Percentiles rank a stretch among this genome's conserved stretches.
These are phyloP conservation scores for Paracyclopina nana DNA, from an alignment of 1,140 invertebrate species.

Conservation along the genomic window DNA sequence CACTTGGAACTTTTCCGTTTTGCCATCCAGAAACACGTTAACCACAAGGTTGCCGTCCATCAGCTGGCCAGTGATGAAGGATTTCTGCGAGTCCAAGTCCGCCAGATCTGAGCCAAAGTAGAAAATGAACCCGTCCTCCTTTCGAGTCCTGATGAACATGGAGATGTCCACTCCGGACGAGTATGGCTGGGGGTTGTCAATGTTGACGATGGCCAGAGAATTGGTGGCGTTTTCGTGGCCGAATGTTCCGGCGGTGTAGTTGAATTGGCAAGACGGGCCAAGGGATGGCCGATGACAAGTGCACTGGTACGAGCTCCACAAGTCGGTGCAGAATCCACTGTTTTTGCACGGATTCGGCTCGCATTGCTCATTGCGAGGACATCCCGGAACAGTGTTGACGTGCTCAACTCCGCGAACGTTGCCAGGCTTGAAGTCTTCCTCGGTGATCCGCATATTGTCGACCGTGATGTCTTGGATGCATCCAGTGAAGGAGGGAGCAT, in stretches of 20 bases:
- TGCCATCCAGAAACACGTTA: conserved; percentile 40
- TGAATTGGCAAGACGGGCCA: conserved; percentile 51
- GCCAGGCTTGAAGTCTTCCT: conserved; percentile 18
- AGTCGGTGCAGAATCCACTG: conserved; percentile 62
- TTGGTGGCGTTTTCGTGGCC: conserved; percentile 55
- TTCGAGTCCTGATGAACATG: conserved; percentile 71
- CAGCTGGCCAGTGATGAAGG: conserved; percentile 49
- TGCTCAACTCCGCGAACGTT: conserved; percentile 26
- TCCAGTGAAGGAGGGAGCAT: conserved; percentile 54
- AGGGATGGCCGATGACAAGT: conserved; percentile 64
- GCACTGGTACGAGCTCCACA: conserved; percentile 69
- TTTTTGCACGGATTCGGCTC: conserved; percentile 64
- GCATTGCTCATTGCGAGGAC: conserved; percentile 52
- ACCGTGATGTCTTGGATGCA: conserved; percentile 77
- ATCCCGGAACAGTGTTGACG: conserved; percentile 38
- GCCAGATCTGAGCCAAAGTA: conserved; percentile 43
- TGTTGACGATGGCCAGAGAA: conserved; percentile 46
- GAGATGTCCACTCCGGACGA: conserved; percentile 64
- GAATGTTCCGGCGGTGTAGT: conserved; percentile 72
- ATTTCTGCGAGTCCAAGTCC: not conserved
- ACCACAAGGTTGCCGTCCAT: conserved; percentile 52
- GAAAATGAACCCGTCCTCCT: conserved; percentile 61
- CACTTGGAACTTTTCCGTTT: conserved; percentile 13
- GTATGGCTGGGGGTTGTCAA: conserved; percentile 40
- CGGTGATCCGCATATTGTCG: conserved; percentile 38